Base-by-base conservation (phyloP, 2,888 invertebrate genomes). In the Cyrtodaria siliqua region DNA sequence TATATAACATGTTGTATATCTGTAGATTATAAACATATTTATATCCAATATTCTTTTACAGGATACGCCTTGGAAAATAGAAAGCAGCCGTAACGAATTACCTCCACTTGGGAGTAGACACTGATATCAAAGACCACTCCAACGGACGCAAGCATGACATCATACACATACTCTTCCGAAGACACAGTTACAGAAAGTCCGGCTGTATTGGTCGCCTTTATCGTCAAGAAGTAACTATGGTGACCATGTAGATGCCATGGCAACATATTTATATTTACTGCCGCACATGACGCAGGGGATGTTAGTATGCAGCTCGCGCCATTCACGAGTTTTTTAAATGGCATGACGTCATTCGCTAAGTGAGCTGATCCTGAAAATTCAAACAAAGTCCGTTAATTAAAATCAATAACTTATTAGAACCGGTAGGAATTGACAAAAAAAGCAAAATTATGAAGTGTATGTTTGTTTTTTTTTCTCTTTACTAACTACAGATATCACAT, bases 221-320 rank as follows among this genome's bases (percentile, higher is more conserved):
- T 26, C n/a, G 52, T 52, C 12, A 52, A 12, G 16, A 20, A 52
- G 23, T 52, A 52, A 26, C 52, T 20, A 8, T 52, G 52, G 52
- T 52, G 52, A 20, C 52, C 52, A 20, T 52, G 52, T 23, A 52
- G 52, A 40, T 40, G 52, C 83, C 83, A 83, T 20, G 68, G 44
- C 24, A 74, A 44, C 24, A 4, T 14, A 2, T 40, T n/a, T 14
- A 71, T 44, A 24, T 26, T 2, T 2, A 81, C 40, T 1, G 77
- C 77, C 18, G 74, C 60, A 29, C 81, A 81, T 2, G 68, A 42
- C 8, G 20, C 26, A 4, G 24, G 23, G 12, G 27, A 50, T 6
- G 4, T 44, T 4, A 12, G 6, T n/a, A n/a, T n/a, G 61, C 81
- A 81, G 40, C 63, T 74, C 23, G 68, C 62, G 3, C 74, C 74